A percentile compares a stretch with the other conserved stretches of the same genome.
Evolutionary conservation across 2,888 invertebrate genomes (phyloP).

Genomic region (Junonia oenone): DNA sequence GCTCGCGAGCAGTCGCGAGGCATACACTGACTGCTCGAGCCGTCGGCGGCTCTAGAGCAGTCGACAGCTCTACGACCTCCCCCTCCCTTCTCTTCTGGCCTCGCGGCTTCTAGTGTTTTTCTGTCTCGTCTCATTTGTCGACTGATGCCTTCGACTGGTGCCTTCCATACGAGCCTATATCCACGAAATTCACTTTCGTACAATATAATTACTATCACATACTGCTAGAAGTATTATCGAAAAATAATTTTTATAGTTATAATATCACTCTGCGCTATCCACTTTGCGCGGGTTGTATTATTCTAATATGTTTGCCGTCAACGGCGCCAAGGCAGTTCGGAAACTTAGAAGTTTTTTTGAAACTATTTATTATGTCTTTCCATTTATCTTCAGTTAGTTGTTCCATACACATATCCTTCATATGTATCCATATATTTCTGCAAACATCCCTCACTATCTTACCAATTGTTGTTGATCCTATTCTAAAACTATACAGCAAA

Average conservation of each 20-base stretch:
- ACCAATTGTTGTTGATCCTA: too few species aligned
- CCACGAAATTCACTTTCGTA: constrained; percentile 28
- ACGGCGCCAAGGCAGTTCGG: constrained; percentile 31
- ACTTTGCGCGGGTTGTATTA: constrained; percentile 26
- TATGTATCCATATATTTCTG: constrained; percentile 26
- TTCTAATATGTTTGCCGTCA: constrained; percentile 34
- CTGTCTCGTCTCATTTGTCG: too few species aligned
- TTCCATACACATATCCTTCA: constrained; percentile 26
- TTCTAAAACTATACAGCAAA: too few species aligned
- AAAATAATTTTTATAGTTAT: constrained; percentile 12
- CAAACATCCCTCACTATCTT: constrained; percentile 25
- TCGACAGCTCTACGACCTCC: constrained; percentile 1
- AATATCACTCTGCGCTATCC: constrained; percentile 21
- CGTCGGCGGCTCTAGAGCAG: too few species aligned
- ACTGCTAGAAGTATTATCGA: neutral
- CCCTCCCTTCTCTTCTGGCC: neutral
- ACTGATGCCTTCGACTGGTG: too few species aligned
- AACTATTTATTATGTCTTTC: neutral
- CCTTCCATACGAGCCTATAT: constrained; percentile 30
- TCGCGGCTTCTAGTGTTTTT: too few species aligned
- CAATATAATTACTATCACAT: constrained; percentile 13
- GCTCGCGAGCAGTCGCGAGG: too few species aligned
- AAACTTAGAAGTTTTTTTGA: constrained; percentile 17
- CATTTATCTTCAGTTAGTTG: constrained; percentile 17
- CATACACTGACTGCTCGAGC: too few species aligned